Evolutionary conservation across 2,888 invertebrate species (phyloP), one percentile per base, ranked within the genome.

Genomic region (Xylota sylvarum): DNA sequence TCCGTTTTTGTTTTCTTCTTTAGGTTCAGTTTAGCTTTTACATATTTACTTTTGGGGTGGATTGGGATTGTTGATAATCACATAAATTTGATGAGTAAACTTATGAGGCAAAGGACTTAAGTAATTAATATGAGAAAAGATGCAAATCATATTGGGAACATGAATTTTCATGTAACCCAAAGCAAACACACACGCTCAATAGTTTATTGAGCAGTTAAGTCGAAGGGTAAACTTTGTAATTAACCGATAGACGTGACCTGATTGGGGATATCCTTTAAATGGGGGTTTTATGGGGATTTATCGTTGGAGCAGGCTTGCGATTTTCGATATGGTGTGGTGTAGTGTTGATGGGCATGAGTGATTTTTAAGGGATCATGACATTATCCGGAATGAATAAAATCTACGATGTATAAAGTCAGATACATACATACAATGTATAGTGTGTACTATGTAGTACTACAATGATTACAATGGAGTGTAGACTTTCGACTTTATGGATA

Each of bases 141-240:
- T 84, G 84, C 73, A 70, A 70, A 84, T 79, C 56, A 76, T 84
- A 70, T 64, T 74, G 62, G 43, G 32, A 69, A 80, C 76, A 85
- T 72, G 85, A 85, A 43, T 81, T 81, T 81, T 52, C 65, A 85
- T 72, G 81, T 85, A 70, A 65, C 84, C 64, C 64, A 35, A 40
- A n/a, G 40, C 30, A 55, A 60, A 37, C 60, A 74, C 60, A 74
- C 55, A 70, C 50, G 30, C 17, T 46, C 32, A 55, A 69, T 77
- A 69, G 73, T 82, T 77, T 77, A 82, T 86, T 70, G 56, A 40
- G 50, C 40, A 81, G 72, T 81, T 73, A 77, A 85, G 60, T 58
- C 67, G 14, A 77, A 69, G 86, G 82, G 86, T 86, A 77, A 77
- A 86, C 60, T 81, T 86, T 77, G 69, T 82, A 86, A 86, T 82